Evolutionary conservation across 2,888 invertebrate genomes (phyloP).

Genomic region (Sinohyriopsis cumingii): DNA sequence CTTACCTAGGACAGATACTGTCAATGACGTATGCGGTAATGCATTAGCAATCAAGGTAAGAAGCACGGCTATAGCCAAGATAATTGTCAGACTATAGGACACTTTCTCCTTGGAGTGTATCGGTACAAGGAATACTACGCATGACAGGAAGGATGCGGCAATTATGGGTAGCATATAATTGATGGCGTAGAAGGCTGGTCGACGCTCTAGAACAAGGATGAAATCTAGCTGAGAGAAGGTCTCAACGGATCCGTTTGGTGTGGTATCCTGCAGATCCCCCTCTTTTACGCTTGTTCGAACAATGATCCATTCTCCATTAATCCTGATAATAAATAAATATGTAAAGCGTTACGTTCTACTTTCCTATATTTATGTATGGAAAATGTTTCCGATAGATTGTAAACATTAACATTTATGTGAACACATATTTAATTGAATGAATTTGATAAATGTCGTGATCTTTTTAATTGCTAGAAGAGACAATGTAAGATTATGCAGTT

Average conservation of each 20-base stretch:
- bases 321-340: neutral
- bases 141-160: conserved; percentile 17
- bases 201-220: conserved; percentile 14
- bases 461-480: too few species aligned
- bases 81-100: conserved; percentile 22
- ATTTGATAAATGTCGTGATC: too few species aligned
- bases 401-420: too few species aligned
- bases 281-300: neutral
- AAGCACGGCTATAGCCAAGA: conserved; percentile 23
- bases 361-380: too few species aligned
- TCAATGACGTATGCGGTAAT: conserved; percentile 25
- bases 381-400: too few species aligned
- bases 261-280: neutral
- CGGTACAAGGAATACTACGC: conserved; percentile 21
- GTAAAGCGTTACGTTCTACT: too few species aligned
- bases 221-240: conserved; percentile 19
- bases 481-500: too few species aligned
- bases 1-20: conserved; percentile 24
- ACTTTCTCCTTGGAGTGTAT: conserved; percentile 28
- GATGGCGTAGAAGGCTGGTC: conserved; percentile 20
- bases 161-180: conserved; percentile 25
- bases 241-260: neutral
- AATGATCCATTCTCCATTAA: conserved; percentile 4
- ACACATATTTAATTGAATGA: too few species aligned
- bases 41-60: conserved; percentile 21